phyloP scores from a whole-genome alignment of 2,113 vertebrate genomes.

The Dinomys branickii region DNA sequence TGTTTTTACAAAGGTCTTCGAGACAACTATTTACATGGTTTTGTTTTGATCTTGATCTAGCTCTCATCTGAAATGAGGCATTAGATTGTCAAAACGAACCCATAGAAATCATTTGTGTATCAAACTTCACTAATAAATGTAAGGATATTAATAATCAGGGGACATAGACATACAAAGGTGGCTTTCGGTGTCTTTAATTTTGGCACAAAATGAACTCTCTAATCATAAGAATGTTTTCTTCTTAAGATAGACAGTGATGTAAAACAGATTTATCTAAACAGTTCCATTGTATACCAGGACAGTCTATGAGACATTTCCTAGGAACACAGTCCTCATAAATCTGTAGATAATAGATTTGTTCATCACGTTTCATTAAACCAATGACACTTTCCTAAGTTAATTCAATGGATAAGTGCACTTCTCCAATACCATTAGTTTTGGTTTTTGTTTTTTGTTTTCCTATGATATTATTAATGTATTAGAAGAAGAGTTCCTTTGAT shows the following conservation, averaged over 20 bases:
- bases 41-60: not conserved
- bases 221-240: not conserved
- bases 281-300: not conserved
- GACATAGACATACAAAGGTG: accelerated
- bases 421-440: not conserved
- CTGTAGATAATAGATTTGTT: not conserved
- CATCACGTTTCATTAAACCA: not conserved
- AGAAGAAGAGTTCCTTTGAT: not conserved
- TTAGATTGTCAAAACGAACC: not conserved
- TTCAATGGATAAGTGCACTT: not conserved
- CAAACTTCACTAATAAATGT: not conserved
- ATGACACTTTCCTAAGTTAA: not conserved
- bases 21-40: not conserved
- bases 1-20: not conserved
- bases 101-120: not conserved
- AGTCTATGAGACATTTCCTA: not conserved
- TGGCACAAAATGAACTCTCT: not conserved
- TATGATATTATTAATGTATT: not conserved
- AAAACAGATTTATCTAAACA: not conserved
- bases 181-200: not conserved
- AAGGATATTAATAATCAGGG: not conserved
- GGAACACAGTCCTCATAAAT: not conserved
- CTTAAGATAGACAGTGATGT: not conserved
- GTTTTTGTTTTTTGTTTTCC: not conserved
- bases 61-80: not conserved